These are phyloP conservation scores for Syrmaticus mikado DNA, from an alignment of 2,113 vertebrate genomes.

Conservation along the genomic window DNA sequence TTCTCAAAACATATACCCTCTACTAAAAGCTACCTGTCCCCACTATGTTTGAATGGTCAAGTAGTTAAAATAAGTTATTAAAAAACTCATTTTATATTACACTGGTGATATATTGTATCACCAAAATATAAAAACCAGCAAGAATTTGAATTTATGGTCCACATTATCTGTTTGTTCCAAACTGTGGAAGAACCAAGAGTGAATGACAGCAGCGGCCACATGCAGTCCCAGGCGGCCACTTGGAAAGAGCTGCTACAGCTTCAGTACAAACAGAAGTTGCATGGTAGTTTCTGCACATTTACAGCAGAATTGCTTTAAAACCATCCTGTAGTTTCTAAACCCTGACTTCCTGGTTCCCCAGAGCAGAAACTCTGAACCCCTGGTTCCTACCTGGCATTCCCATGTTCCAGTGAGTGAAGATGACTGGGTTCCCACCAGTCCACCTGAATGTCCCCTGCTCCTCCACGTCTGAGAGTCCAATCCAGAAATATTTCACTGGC, in stretches of 20 bases:
- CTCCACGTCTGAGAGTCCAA: conserved; percentile 84
- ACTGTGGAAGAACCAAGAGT: background rate
- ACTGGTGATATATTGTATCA: too few relatives aligned
- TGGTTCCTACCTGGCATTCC: conserved; percentile 88
- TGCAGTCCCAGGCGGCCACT: background rate
- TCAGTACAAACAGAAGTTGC: background rate
- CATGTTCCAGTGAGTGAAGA: conserved; percentile 91
- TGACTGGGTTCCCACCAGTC: conserved; percentile 76
- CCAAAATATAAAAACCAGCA: background rate
- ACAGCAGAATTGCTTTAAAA: background rate
- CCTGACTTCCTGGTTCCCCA: background rate
- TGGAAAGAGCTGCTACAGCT: background rate
- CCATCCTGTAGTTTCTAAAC: background rate
- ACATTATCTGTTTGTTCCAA: too few relatives aligned
- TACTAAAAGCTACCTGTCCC: background rate
- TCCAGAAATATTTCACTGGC: conserved; percentile 94
- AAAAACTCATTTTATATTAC: background rate
- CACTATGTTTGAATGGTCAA: background rate
- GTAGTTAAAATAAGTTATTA: background rate
- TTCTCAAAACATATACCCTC: background rate
- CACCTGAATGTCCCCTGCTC: conserved; percentile 82
- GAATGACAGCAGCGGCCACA: fast-evolving
- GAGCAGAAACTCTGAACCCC: fast-evolving
- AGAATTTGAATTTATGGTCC: too few relatives aligned
- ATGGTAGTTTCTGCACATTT: background rate